Base-by-base conservation (phyloP, 2,113 vertebrate species). In the Semicossyphus pulcher region DNA sequence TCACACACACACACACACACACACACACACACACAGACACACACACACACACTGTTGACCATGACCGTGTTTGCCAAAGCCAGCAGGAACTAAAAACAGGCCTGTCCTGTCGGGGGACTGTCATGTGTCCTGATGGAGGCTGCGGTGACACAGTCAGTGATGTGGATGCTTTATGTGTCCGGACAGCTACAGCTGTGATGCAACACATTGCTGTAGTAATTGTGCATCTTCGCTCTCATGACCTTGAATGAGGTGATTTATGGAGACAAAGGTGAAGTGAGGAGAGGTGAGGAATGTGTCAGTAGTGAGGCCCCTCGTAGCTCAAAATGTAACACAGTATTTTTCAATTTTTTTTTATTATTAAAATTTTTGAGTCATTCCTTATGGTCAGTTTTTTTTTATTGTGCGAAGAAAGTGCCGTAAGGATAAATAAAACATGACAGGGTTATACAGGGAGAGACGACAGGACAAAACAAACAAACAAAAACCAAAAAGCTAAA, bases 31-130 rank as follows among this genome's bases (percentile, higher is more conserved):
- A 31, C 41, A 28, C 26, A 20, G 3, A 31, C 18, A 23, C 44
- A 39, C 25, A 29, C 25, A 47, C 23, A 6, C 21, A 8, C 23
- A 29, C 11, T 31, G 14, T 10, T 69, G 29, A 47, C 8, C 16
- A 20, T 53, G 29, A 4, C 25, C 3, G 6, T 47, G 16, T 49
- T n/a, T 37, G 12, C 4, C 12, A 18, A 37, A 29, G 15, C 6
- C 51, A 54, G 8, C 16, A 51, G 37, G 49, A 59, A 53, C 25
- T 44, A 0, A 60, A 51, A 81, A 39, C 73, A 31, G 37, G 78
- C 26, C 20, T 0, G 25, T 82, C 75, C 72, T 0, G 81, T 74
- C 41, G 0, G 62, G 31, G 2, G 58, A 61, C 66, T 14, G 7
- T 21, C 21, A 1, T 26, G 18, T 10, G 28, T 70, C 47, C 18